phyloP scores from a whole-genome alignment of 2,113 vertebrate genomes.

The Chaetura pelagica region DNA sequence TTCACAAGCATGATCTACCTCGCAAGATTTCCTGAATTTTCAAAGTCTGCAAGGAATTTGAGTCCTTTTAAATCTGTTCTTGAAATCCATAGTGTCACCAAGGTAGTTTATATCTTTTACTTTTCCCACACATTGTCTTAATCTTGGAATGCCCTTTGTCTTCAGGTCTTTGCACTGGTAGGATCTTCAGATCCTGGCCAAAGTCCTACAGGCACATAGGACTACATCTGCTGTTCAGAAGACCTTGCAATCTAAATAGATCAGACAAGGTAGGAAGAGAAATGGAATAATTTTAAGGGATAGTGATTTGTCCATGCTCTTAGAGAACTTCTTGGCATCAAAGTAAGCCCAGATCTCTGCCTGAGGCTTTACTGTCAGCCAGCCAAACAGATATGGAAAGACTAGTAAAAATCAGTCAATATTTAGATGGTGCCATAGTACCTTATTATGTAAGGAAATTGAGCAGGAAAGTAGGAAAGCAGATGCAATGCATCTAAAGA shows the following conservation, averaged over 20 bases:
- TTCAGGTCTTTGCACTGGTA: not conserved
- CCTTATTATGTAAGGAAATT: slow-evolving; percentile 66
- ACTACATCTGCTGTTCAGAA: slow-evolving; percentile 15
- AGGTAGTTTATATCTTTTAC: not conserved
- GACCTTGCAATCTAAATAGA: slow-evolving; percentile 42
- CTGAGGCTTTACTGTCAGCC: slow-evolving; percentile 31
- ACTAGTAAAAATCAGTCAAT: slow-evolving; percentile 65
- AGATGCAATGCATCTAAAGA: not conserved
- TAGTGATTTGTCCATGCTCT: slow-evolving; percentile 59
- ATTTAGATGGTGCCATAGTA: slow-evolving; percentile 55
- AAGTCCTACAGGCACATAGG: not conserved
- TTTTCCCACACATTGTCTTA: not conserved
- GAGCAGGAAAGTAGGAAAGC: not conserved
- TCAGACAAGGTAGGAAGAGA: slow-evolving; percentile 46
- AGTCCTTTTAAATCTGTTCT: not conserved
- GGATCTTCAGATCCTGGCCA: not conserved
- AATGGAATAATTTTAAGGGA: slow-evolving; percentile 56
- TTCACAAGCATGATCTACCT: not conserved
- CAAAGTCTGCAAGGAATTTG: not conserved
- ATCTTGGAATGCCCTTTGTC: not conserved
- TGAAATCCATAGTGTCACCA: not conserved
- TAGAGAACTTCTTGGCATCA: slow-evolving; percentile 55
- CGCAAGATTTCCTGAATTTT: not conserved
- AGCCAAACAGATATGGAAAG: slow-evolving; percentile 58
- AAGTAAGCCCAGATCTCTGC: slow-evolving; percentile 16